Conservation (phyloP, 1,140 invertebrate genomes). For the Subanguina moxae region DNA sequence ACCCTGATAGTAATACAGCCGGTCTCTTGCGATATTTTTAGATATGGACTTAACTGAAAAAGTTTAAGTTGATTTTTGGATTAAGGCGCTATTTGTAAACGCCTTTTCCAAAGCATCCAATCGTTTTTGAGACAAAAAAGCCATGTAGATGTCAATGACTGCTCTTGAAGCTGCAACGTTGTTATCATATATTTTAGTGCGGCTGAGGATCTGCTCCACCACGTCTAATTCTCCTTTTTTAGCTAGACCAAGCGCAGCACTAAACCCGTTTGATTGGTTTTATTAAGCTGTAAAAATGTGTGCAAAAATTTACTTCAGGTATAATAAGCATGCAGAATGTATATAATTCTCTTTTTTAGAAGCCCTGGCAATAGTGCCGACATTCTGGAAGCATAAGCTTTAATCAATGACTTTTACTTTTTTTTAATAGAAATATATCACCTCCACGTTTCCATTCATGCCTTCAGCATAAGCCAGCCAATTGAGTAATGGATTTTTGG, state of each 20-base stretch:
- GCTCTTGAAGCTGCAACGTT: not conserved
- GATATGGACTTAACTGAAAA: too few species aligned
- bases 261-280: not conserved
- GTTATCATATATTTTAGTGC: not conserved
- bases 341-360: too few species aligned
- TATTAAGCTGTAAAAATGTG: not conserved
- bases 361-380: too few species aligned
- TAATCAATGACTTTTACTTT: too few species aligned
- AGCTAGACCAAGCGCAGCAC: not conserved
- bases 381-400: too few species aligned
- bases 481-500: not conserved
- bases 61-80: too few species aligned
- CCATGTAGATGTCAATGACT: slow-evolving; percentile 2
- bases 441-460: not conserved
- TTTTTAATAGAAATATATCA: too few species aligned
- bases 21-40: too few species aligned
- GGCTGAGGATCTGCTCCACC: not conserved
- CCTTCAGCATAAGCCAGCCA: not conserved
- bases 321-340: not conserved
- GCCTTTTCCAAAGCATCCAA: slow-evolving; percentile 2
- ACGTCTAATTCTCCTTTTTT: not conserved
- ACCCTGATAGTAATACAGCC: too few species aligned
- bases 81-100: too few species aligned
- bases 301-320: too few species aligned
- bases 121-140: not conserved